Percentiles rank a stretch among this genome's conserved stretches.
phyloP scores from a whole-genome alignment of 2,888 invertebrate genomes.

The Dryobotodes eremita region DNA sequence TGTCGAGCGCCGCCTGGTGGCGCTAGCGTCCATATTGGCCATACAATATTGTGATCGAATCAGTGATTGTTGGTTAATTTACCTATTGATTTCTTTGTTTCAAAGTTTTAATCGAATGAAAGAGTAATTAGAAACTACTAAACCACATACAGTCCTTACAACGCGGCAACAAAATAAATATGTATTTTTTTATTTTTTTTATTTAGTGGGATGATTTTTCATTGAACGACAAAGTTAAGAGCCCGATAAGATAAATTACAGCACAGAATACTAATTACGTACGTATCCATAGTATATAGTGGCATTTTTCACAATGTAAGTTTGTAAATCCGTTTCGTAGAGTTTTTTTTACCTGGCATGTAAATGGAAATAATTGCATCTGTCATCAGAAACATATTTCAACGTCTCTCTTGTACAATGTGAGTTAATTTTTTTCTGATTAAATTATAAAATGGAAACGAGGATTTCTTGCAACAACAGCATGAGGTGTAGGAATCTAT shows the following conservation, averaged over 20 bases:
- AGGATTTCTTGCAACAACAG: slow-evolving; percentile 10
- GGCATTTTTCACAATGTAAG: background rate
- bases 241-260: background rate
- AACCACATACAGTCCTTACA: too few species aligned
- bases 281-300: background rate
- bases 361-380: slow-evolving; percentile 12
- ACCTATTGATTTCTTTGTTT: background rate
- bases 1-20: too few species aligned
- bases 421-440: background rate
- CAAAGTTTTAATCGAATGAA: too few species aligned
- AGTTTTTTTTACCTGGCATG: background rate
- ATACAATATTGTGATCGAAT: too few species aligned
- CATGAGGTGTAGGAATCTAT: slow-evolving; percentile 31
- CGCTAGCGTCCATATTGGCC: too few species aligned
- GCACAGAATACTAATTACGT: background rate
- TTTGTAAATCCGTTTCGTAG: background rate
- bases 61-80: background rate
- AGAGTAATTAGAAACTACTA: too few species aligned
- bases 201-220: too few species aligned
- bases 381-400: background rate
- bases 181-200: too few species aligned
- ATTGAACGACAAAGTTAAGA: too few species aligned
- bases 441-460: background rate
- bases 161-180: too few species aligned
- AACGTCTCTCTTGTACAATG: background rate